phyloP scores from a whole-genome alignment of 2,888 invertebrate species.

The Campopleginae sp. region DNA sequence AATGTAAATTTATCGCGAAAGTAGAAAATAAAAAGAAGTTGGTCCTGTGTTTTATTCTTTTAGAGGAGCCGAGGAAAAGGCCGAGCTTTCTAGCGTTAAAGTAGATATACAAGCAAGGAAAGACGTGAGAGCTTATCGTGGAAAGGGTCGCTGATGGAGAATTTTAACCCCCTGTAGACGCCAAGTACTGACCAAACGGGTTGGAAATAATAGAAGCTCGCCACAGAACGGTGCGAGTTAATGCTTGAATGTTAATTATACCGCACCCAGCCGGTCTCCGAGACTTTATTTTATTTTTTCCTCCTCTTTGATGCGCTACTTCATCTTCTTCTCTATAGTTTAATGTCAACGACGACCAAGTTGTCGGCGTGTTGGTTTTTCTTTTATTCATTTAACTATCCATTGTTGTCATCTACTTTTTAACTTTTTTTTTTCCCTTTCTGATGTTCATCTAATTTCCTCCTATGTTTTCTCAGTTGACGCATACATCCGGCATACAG shows the following conservation, averaged over 20 bases:
- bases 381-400: not conserved
- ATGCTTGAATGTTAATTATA: constrained; percentile 80
- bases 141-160: constrained; percentile 5
- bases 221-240: constrained; percentile 69
- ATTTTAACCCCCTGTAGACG: constrained; percentile 26
- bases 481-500: not conserved
- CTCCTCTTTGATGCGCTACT: constrained; percentile 65
- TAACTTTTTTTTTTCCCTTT: not conserved
- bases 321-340: not conserved
- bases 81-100: not conserved
- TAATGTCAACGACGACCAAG: constrained; percentile 11
- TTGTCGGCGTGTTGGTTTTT: not conserved
- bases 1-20: constrained; percentile 79
- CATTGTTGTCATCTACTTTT: not conserved
- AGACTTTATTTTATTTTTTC: constrained; percentile 48
- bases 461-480: not conserved
- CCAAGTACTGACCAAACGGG: constrained; percentile 45
- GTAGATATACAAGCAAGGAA: constrained; percentile 18
- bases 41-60: constrained; percentile 27
- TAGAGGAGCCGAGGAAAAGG: constrained; percentile 2
- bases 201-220: constrained; percentile 66
- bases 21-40: constrained; percentile 51
- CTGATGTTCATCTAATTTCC: not conserved
- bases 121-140: not conserved
- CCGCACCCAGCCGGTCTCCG: constrained; percentile 67